Percentiles rank a stretch among this genome's conserved stretches.
These are phyloP conservation scores for Agapornis roseicollis DNA, from an alignment of 2,113 vertebrate species.

Conservation along the genomic window DNA sequence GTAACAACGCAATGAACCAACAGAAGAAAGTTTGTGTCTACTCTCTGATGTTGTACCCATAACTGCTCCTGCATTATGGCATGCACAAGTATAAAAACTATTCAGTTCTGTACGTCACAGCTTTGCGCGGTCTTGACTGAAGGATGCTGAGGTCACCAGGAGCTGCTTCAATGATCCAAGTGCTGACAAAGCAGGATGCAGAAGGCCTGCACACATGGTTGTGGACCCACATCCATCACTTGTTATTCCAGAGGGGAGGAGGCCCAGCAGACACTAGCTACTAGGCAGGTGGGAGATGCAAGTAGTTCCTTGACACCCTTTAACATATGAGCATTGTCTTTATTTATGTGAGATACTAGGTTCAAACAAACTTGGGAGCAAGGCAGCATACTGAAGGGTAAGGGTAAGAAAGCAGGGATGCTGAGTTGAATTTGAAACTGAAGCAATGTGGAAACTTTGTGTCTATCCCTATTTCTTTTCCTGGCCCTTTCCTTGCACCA, in stretches of 20 bases:
- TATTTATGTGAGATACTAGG: not conserved
- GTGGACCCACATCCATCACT: not conserved
- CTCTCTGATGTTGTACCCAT: not conserved
- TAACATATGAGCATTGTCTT: not conserved
- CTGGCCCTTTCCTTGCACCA: not conserved
- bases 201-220: not conserved
- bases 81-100: not conserved
- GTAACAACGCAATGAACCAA: accelerated
- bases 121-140: not conserved
- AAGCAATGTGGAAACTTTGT: not conserved
- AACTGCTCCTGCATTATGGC: not conserved
- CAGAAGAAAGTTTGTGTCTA: not conserved
- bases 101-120: not conserved
- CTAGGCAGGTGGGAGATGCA: not conserved
- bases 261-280: not conserved
- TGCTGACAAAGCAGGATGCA: not conserved
- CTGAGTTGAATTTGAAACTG: not conserved
- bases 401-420: not conserved
- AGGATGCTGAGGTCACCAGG: not conserved
- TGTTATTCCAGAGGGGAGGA: not conserved
- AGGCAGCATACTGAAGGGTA: not conserved
- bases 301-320: not conserved
- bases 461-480: not conserved
- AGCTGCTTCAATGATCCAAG: not conserved
- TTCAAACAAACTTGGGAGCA: not conserved